Evolutionary conservation across 2,113 vertebrate genomes (phyloP).

Genomic region (Chamaetylas fuelleborni): DNA sequence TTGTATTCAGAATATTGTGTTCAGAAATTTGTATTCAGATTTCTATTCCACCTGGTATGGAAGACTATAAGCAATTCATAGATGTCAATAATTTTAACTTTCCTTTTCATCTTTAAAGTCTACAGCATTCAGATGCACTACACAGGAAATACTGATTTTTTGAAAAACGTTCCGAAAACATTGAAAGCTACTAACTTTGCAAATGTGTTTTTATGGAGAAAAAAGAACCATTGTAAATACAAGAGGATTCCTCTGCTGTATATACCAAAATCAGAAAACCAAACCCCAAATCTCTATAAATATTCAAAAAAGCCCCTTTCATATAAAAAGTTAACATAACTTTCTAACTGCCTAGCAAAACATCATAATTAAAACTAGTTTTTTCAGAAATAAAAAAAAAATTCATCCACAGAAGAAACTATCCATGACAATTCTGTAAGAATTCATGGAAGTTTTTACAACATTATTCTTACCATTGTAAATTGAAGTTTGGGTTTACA

Average conservation of each 20-base stretch:
- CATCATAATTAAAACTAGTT: background rate
- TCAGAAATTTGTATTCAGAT: background rate
- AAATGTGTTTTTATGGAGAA: background rate
- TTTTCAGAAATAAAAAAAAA: no score
- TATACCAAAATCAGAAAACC: background rate
- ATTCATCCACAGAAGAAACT: background rate
- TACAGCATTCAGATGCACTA: background rate
- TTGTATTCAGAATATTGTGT: background rate
- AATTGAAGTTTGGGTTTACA: slow-evolving; percentile 82
- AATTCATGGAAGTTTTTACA: background rate
- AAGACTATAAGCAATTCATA: background rate
- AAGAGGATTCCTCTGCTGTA: background rate
- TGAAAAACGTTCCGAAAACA: background rate
- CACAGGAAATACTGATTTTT: background rate
- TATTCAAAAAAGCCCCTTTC: background rate
- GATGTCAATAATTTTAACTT: background rate
- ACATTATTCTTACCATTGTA: slow-evolving; percentile 81
- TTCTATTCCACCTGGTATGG: background rate
- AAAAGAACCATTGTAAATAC: background rate
- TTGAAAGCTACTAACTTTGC: background rate
- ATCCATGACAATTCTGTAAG: background rate
- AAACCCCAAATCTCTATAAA: background rate
- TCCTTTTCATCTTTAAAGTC: background rate
- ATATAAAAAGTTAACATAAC: background rate
- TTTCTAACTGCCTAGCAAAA: background rate